Conservation (phyloP, 2,888 invertebrate genomes). For the Amiota mariae region DNA sequence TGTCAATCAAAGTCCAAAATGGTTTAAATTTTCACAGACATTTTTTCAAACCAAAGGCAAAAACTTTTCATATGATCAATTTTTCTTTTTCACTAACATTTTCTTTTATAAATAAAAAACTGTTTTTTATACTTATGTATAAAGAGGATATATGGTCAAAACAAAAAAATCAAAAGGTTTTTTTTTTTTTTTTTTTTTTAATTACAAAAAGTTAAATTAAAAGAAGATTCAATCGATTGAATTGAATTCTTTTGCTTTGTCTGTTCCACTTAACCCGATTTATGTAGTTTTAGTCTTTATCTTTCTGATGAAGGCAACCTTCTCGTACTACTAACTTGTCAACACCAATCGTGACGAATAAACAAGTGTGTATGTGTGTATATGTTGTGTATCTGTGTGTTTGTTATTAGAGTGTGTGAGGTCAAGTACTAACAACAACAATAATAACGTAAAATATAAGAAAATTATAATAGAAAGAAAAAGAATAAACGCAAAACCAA, state of each 20-base stretch:
- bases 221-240: background rate
- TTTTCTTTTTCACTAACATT: no score
- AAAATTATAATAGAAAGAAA: no score
- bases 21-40: no score
- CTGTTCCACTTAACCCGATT: constrained; percentile 4
- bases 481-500: constrained; percentile 31
- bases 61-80: no score
- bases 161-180: background rate
- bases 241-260: no score
- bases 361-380: no score
- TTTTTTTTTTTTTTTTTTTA: constrained; percentile 27
- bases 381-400: constrained; percentile 21
- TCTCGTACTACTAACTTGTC: constrained; percentile 47
- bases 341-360: constrained; percentile 49
- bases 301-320: background rate
- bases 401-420: constrained; percentile 37
- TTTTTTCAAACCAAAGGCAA: no score
- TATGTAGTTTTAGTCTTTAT: background rate
- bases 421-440: constrained; percentile 44
- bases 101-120: no score
- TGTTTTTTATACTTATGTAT: no score
- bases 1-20: no score
- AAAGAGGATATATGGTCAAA: no score
- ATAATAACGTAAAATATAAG: constrained; percentile 18
- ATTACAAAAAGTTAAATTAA: background rate